These are phyloP conservation scores for Plumapathes pennacea DNA, from an alignment of 92 coral and sea anemone species.

Conservation along the genomic window DNA sequence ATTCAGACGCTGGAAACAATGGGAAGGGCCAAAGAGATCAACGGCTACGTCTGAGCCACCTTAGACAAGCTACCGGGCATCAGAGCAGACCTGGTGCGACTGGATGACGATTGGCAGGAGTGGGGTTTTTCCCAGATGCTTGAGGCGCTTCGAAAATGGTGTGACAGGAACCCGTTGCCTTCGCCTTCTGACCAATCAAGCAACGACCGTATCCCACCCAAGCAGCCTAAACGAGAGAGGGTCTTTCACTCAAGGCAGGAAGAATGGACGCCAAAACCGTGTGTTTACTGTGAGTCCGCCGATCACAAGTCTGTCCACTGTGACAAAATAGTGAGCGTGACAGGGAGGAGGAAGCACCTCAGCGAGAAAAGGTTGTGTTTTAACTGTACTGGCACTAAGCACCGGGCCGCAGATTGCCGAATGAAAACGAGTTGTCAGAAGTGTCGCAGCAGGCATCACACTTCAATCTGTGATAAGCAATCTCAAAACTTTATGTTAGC, in stretches of 20 bases:
- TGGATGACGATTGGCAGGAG: conserved; percentile 56
- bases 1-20: conserved; percentile 56
- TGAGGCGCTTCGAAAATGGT: conserved; percentile 55
- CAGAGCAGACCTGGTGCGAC: conserved; percentile 34
- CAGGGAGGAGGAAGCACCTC: conserved; percentile 16
- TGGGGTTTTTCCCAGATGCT: conserved; percentile 40
- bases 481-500: conserved; percentile 21
- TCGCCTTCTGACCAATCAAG: not conserved
- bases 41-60: conserved; percentile 3
- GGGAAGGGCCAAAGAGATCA: conserved; percentile 23
- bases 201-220: not conserved
- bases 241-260: conserved; percentile 15
- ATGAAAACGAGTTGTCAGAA: conserved; percentile 15
- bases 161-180: conserved; percentile 38
- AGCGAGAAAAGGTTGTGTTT: conserved; percentile 40
- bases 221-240: conserved; percentile 4
- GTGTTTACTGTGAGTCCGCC: conserved; percentile 23
- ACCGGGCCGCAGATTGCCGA: conserved; percentile 24
- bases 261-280: conserved; percentile 23
- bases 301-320: conserved; percentile 28
- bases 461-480: conserved; percentile 3
- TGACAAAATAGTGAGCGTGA: conserved; percentile 4
- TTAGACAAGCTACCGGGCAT: conserved; percentile 48
- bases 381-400: conserved; percentile 36
- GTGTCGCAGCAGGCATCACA: conserved; percentile 14